Conservation (phyloP, 2,888 invertebrate species). For the Pollenia labialis region DNA sequence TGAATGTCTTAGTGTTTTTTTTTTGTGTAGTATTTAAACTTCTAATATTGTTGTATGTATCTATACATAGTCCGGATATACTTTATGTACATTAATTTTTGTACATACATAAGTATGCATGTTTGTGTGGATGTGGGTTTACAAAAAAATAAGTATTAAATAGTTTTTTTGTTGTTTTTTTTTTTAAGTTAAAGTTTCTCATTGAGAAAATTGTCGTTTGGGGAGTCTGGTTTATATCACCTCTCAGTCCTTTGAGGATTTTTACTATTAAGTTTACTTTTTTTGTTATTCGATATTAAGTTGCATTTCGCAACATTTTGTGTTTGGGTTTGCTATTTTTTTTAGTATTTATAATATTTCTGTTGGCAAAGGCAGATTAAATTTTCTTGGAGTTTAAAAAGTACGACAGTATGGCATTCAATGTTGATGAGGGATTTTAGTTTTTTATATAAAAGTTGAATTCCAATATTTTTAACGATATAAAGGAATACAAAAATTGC, state of each 20-base stretch:
- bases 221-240: slow-evolving; percentile 14
- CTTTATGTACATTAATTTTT: neutral
- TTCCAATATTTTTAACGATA: no score
- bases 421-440: slow-evolving; percentile 16
- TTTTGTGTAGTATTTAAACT: neutral
- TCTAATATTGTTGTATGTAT: slow-evolving; percentile 9
- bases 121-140: neutral
- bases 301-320: neutral
- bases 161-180: slow-evolving; percentile 8
- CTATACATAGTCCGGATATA: neutral
- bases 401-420: slow-evolving; percentile 12
- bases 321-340: neutral
- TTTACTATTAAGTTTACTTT: slow-evolving; percentile 8
- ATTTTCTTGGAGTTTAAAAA: slow-evolving; percentile 36
- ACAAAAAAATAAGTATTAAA: neutral
- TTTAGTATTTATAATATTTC: neutral
- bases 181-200: slow-evolving; percentile 2
- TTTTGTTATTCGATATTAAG: neutral
- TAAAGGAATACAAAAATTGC: no score
- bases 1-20: no score
- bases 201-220: slow-evolving; percentile 49
- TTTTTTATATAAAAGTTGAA: neutral
- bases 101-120: neutral
- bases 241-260: neutral
- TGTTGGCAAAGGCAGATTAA: neutral